Conservation (phyloP, 1,140 invertebrate species). For the Diplogasteroides magnus region DNA sequence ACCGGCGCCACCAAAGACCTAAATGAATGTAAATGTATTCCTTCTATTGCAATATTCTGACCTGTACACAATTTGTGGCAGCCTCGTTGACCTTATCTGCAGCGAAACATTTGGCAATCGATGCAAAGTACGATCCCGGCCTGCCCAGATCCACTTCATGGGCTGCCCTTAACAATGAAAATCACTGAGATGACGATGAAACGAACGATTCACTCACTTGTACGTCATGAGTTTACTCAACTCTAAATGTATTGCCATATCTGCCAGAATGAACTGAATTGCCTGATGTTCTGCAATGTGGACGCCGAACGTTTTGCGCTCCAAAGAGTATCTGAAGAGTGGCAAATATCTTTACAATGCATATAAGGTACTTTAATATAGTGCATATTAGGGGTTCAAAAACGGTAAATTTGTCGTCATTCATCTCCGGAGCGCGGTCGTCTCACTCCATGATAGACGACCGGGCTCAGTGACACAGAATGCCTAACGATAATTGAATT, state of each 20-base stretch:
- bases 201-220: slow-evolving; percentile 58
- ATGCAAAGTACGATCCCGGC: slow-evolving; percentile 70
- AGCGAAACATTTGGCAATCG: slow-evolving; percentile 85
- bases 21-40: slow-evolving; percentile 1
- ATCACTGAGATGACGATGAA: neutral
- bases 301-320: slow-evolving; percentile 87
- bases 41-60: neutral
- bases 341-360: too few species aligned
- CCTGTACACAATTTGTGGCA: slow-evolving; percentile 81
- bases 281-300: slow-evolving; percentile 65
- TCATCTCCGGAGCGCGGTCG: too few species aligned
- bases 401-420: too few species aligned
- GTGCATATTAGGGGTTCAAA: too few species aligned
- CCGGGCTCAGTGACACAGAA: too few species aligned
- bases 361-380: too few species aligned
- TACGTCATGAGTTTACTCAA: slow-evolving; percentile 76
- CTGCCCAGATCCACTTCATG: slow-evolving; percentile 62
- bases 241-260: slow-evolving; percentile 84
- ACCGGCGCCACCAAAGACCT: slow-evolving; percentile 91
- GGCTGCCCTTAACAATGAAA: neutral
- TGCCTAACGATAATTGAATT: too few species aligned
- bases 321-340: slow-evolving; percentile 71
- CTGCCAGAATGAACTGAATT: slow-evolving; percentile 87
- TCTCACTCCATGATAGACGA: too few species aligned
- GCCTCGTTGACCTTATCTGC: slow-evolving; percentile 90